These are phyloP conservation scores for Euwallacea similis DNA, from an alignment of 1,140 invertebrate genomes.

Conservation along the genomic window DNA sequence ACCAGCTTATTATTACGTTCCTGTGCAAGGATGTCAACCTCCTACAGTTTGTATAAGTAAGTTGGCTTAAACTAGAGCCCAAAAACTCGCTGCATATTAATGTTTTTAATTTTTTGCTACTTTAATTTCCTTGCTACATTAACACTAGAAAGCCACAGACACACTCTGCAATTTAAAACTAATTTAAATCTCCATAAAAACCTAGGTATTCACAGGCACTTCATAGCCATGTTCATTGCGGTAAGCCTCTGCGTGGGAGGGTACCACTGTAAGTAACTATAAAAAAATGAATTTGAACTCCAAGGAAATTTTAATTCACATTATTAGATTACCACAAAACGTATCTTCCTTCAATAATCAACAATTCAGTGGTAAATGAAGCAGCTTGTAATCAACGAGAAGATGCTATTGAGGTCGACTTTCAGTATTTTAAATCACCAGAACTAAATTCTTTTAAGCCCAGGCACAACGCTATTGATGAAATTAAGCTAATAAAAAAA, in stretches of 20 bases:
- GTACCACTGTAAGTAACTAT: slow-evolving; percentile 31
- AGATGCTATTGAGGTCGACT: neutral
- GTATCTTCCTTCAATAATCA: neutral
- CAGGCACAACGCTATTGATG: neutral
- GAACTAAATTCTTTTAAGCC: neutral
- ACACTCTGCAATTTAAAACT: no score
- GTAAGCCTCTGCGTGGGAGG: slow-evolving; percentile 18
- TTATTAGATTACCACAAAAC: neutral
- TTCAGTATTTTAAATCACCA: neutral
- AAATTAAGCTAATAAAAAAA: slow-evolving; percentile 2
- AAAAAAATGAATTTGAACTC: neutral
- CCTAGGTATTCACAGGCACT: slow-evolving; percentile 28
- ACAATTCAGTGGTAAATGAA: neutral
- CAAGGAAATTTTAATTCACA: neutral
- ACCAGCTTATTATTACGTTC: no score
- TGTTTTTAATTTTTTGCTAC: no score
- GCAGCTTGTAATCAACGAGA: neutral
- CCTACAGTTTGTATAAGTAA: no score
- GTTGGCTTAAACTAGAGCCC: no score
- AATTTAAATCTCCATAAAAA: no score
- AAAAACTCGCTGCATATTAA: no score
- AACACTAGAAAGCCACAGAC: no score
- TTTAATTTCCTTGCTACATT: no score
- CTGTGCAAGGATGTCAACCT: no score
- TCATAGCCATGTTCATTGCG: slow-evolving; percentile 16